Base-by-base conservation (phyloP, 2,888 invertebrate species). In the Drosophila neonasuta region DNA sequence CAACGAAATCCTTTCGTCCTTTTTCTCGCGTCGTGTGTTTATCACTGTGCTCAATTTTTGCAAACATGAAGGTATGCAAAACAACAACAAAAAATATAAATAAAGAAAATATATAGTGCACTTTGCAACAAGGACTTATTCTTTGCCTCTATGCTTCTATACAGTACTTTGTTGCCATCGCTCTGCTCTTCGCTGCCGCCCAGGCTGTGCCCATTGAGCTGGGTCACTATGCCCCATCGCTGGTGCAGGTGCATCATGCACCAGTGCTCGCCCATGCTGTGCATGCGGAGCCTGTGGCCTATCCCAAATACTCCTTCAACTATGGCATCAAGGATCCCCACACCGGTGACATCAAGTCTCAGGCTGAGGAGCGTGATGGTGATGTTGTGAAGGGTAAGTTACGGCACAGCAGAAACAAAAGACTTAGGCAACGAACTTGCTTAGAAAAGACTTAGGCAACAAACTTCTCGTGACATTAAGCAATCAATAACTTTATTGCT, bases 291-390 rank as follows among this genome's bases (percentile, higher is more conserved):
- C 90, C 90, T 68, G 89, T 90, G 77, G 92, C 94, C 7, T 94
- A 94, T 89, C 94, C 94, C 69, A 94, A 93, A 88, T 94, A 95
- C 88, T 92, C 93, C 6, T 94, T 94, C 87, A 94, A 94, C 86
- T 94, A 94, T 79, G 94, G 94, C 62, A 94, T 94, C 29, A 93
- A 94, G 86, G 95, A 94, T 80, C 93, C 93, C 4, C 94, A 94
- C 79, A 94, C 94, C 8, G 95, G 94, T n/a, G 94, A 94, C 86
- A 93, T 94, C 59, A 94, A 94, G 88, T 93, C 94, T 30, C 94
- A 94, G 82, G 92, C 93, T 48, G 94, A 94, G 88, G 93, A 93
- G 81, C 92, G 94, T 74, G 94, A 94, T 87, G 95, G 95, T 4
- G 94, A 95, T 88, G 94, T 93, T 10, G 95, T 95, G 20, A 94